These are phyloP conservation scores for Eupithecia subumbrata DNA, from an alignment of 2,888 invertebrate species.

Conservation along the genomic window DNA sequence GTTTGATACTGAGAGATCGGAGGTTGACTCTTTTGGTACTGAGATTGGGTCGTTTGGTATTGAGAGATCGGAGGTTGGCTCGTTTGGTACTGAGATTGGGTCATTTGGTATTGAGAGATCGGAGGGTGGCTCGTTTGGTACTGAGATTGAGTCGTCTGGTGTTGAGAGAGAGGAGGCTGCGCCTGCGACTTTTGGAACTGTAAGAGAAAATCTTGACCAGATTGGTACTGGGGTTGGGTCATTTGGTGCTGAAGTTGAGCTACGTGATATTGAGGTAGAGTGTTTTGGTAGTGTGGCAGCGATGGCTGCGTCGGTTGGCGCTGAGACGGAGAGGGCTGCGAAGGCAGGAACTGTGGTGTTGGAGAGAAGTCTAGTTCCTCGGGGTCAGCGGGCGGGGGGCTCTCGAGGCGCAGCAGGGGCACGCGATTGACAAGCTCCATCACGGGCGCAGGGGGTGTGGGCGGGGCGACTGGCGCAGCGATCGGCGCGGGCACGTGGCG, in stretches of 20 bases:
- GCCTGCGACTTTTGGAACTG: not conserved
- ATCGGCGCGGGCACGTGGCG: slow-evolving; percentile 68
- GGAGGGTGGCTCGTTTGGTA: too few species aligned
- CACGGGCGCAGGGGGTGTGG: slow-evolving; percentile 20
- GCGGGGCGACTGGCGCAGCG: slow-evolving; percentile 40
- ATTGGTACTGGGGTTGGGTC: not conserved
- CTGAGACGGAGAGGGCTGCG: not conserved
- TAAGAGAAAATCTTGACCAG: not conserved
- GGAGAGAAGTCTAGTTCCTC: not conserved
- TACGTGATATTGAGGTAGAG: not conserved
- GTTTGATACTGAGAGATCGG: not conserved
- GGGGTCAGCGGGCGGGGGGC: not conserved
- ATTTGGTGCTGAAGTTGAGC: not conserved
- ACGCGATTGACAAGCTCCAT: not conserved
- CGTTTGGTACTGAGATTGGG: too few species aligned
- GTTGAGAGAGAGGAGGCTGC: not conserved
- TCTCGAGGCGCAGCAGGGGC: not conserved
- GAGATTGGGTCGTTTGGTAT: not conserved
- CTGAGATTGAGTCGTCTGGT: too few species aligned
- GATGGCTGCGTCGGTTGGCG: not conserved
- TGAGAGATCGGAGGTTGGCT: too few species aligned
- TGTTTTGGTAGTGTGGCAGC: not conserved
- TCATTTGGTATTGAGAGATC: too few species aligned
- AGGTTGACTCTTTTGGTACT: not conserved
- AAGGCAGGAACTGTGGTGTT: not conserved